phyloP scores from a whole-genome alignment of 2,888 invertebrate genomes.

The Melolontha melolontha region DNA sequence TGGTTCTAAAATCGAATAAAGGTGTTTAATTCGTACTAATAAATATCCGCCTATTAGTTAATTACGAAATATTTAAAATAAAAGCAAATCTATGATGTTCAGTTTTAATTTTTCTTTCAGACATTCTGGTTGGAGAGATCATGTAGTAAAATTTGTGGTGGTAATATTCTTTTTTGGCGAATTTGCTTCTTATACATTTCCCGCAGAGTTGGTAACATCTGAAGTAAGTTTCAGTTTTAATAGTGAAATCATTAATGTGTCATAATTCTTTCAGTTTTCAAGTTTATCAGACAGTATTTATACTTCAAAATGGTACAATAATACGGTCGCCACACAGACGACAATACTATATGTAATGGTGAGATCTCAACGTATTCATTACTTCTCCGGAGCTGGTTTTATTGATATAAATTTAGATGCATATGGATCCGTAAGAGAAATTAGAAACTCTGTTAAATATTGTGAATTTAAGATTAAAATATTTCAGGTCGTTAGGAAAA shows the following conservation, averaged over 20 bases:
- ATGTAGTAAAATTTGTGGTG: background rate
- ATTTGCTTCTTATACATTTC: conserved; percentile 11
- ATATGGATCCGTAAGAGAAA: conserved; percentile 24
- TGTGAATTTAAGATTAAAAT: no score
- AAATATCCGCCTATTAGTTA: no score
- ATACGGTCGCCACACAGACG: no score
- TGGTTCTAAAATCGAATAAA: no score
- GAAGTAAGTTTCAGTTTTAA: background rate
- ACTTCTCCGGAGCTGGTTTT: conserved; percentile 35
- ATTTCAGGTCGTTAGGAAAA: no score
- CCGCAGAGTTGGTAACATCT: background rate
- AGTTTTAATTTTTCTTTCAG: background rate
- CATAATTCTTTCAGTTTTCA: conserved; percentile 11
- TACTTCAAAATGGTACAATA: no score
- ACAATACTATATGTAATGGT: conserved; percentile 19
- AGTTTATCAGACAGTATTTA: background rate
- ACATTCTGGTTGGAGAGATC: background rate
- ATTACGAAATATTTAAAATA: no score
- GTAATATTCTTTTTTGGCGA: conserved; percentile 12
- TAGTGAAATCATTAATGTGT: no score
- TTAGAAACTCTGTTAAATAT: no score
- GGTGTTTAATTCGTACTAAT: no score
- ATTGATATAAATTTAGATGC: conserved; percentile 22
- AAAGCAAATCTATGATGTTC: no score
- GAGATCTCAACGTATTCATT: conserved; percentile 15